Base-by-base conservation (phyloP, 2,888 invertebrate species). In the Andrena flavipes region DNA sequence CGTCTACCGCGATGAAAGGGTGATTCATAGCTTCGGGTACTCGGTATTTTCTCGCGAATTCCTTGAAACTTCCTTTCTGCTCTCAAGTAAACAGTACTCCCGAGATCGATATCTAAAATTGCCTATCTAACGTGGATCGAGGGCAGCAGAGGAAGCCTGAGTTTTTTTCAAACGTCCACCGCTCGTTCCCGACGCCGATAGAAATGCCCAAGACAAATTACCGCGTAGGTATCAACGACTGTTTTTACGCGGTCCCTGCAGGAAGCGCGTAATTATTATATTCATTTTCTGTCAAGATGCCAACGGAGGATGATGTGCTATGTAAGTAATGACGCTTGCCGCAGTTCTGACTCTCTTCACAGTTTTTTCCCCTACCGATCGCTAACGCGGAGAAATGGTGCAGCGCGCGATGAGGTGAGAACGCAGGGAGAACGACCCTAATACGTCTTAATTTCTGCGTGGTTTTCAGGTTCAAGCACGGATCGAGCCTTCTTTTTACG, bases 291-390 rank as follows among this genome's bases (percentile, higher is more conserved):
- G 54, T 56, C 67, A 33, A 33, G 62, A 72, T 72, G 67, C 20
- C 67, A 42, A 20, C n/a, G 23, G 26, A 42, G 49, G 67, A 5
- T 48, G n/a, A 35, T 13, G 7, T 16, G 16, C 20, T 16, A 48
- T 30, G 26, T 78, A 80, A 72, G 48, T 79, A 67, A 80, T 78
- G 62, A 30, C 60, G 8, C 26, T 71, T 71, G 67, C 72, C 63
- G 68, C 33, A 13, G 54, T 29, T 63, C 67, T 13, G 13, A 42
- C 16, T n/a, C 48, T 54, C 51, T 33, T 23, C 7, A 26, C 42
- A 56, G 8, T 63, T 79, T 72, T 71, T 78, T 67, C 13, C 16
- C 2, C 1, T 20, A 33, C 13, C 20, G 23, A 23, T 33, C 67
- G 33, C 51, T 30, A 13, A 51, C 51, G 10, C 6, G 67, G 54